Percentiles rank a stretch among this genome's conserved stretches.
phyloP scores from a whole-genome alignment of 2,797 vertebrate genomes.

The Astyanax mexicanus region DNA sequence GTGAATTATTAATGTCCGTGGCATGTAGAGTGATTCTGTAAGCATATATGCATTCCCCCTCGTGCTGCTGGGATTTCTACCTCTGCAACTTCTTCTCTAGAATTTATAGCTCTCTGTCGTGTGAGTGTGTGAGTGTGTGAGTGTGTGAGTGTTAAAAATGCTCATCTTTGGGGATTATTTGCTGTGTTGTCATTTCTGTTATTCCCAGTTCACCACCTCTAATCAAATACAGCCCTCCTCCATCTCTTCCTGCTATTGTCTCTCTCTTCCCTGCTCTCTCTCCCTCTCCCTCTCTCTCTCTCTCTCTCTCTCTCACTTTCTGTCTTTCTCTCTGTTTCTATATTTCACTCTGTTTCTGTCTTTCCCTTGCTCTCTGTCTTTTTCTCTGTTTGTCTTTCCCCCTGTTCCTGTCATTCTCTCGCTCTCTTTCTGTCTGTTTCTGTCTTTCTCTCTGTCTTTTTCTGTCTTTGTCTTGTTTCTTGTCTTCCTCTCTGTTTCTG shows the following conservation, averaged over 20 bases:
- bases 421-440: background rate
- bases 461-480: constrained; percentile 14
- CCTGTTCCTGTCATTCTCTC: too few relatives aligned
- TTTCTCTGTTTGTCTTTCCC: constrained; percentile 19
- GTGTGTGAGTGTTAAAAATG: background rate
- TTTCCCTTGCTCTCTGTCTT: too few relatives aligned
- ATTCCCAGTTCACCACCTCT: constrained; percentile 3
- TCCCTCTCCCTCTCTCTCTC: background rate
- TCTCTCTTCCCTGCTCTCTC: background rate
- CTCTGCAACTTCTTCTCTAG: background rate
- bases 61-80: background rate
- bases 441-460: too few relatives aligned
- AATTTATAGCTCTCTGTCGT: background rate
- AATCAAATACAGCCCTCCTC: background rate
- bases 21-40: background rate
- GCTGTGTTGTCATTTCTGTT: background rate
- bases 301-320: background rate
- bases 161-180: background rate
- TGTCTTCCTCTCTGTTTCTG: constrained; percentile 10
- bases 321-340: background rate
- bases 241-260: background rate
- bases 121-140: constrained; percentile 4
- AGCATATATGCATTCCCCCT: background rate
- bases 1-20: constrained; percentile 1
- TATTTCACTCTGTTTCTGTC: background rate